A percentile compares a stretch with the other conserved stretches of the same genome.
phyloP scores from a whole-genome alignment of 2,888 invertebrate species.

The Clivina fossor region DNA sequence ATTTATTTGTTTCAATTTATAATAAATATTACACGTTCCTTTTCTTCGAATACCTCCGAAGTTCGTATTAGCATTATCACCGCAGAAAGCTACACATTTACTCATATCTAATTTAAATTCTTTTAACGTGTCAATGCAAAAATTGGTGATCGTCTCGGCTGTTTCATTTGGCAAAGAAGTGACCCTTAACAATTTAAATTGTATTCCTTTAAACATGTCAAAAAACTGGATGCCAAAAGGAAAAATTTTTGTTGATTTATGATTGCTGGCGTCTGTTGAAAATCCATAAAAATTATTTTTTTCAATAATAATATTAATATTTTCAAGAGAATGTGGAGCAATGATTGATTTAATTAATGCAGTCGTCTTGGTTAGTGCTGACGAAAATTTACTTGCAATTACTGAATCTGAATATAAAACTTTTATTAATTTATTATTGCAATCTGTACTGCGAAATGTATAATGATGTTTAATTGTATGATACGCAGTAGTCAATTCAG shows the following conservation, averaged over 20 bases:
- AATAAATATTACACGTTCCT: constrained; percentile 40
- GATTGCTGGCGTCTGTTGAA: constrained; percentile 42
- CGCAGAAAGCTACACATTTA: constrained; percentile 43
- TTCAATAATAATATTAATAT: constrained; percentile 29
- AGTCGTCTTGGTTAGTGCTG: neutral
- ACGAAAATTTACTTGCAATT: constrained; percentile 5
- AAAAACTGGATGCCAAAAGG: constrained; percentile 43
- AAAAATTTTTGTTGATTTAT: constrained; percentile 40
- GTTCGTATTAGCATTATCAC: constrained; percentile 46
- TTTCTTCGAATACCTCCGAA: constrained; percentile 43
- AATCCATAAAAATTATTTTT: constrained; percentile 38
- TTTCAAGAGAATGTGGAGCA: neutral
- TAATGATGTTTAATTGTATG: constrained; percentile 6
- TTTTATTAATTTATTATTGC: constrained; percentile 3
- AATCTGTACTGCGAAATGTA: constrained; percentile 3
- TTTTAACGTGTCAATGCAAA: constrained; percentile 38
- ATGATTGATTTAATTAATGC: constrained; percentile 4
- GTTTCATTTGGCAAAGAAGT: constrained; percentile 40
- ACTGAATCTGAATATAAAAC: neutral
- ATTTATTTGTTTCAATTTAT: constrained; percentile 32
- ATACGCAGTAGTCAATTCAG: constrained; percentile 19
- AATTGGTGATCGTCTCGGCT: constrained; percentile 40
- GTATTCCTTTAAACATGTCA: constrained; percentile 40
- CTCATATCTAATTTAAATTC: constrained; percentile 34
- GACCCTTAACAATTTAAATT: constrained; percentile 39